Evolutionary conservation across 2,888 invertebrate genomes (phyloP).

Genomic region (Apantesis nais): DNA sequence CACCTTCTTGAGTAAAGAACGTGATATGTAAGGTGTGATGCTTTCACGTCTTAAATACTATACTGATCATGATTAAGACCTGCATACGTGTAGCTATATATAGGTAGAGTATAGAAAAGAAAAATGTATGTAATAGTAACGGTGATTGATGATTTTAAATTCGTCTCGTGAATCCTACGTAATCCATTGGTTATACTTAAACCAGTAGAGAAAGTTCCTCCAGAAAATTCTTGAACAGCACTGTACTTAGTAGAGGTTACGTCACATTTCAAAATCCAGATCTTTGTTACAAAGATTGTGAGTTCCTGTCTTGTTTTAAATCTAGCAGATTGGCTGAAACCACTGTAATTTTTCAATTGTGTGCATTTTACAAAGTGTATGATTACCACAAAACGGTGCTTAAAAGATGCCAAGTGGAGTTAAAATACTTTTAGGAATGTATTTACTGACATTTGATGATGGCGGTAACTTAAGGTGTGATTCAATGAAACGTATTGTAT

Average conservation of each 20-base stretch:
- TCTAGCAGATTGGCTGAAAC: constrained; percentile 26
- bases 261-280: constrained; percentile 11
- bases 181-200: too few species aligned
- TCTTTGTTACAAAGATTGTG: constrained; percentile 11
- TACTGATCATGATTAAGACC: too few species aligned
- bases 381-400: constrained; percentile 17
- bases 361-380: constrained; percentile 16
- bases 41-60: too few species aligned
- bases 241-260: background rate
- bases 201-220: background rate
- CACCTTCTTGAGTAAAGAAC: too few species aligned
- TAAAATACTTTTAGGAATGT: background rate
- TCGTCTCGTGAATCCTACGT: too few species aligned
- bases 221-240: background rate
- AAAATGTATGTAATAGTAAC: too few species aligned
- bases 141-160: too few species aligned
- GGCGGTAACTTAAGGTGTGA: too few species aligned
- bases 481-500: background rate
- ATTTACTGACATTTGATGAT: too few species aligned
- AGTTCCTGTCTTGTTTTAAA: constrained; percentile 23
- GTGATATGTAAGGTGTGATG: too few species aligned
- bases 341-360: constrained; percentile 29
- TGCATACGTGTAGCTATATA: too few species aligned
- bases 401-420: background rate
- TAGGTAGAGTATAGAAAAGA: too few species aligned